These are phyloP conservation scores for Acipenser oxyrinchus DNA, from an alignment of 2,797 vertebrate species.

Conservation along the genomic window DNA sequence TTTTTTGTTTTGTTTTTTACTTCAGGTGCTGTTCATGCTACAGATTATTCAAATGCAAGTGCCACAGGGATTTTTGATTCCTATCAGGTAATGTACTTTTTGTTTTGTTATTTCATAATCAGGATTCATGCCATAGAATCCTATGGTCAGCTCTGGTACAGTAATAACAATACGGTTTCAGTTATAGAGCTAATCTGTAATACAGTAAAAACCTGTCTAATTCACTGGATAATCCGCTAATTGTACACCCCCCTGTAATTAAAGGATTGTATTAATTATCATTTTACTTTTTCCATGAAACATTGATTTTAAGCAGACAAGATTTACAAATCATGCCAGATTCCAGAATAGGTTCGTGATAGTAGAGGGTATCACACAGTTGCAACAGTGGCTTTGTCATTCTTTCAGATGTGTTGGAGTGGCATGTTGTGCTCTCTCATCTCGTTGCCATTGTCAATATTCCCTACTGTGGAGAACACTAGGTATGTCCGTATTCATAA, in stretches of 20 bases:
- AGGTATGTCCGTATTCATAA: constrained; percentile 56
- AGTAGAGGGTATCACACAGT: neutral
- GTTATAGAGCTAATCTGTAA: too few species aligned
- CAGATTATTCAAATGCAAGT: constrained; percentile 93
- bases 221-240: too few species aligned
- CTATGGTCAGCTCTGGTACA: too few species aligned
- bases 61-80: constrained; percentile 85
- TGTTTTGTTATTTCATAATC: neutral
- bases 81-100: constrained; percentile 61
- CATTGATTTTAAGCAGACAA: too few species aligned
- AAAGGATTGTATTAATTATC: too few species aligned
- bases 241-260: too few species aligned
- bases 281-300: too few species aligned
- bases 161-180: too few species aligned
- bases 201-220: too few species aligned
- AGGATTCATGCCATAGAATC: neutral
- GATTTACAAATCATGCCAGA: too few species aligned
- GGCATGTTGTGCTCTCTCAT: constrained; percentile 61
- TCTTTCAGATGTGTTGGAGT: constrained; percentile 87
- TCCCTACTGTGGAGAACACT: constrained; percentile 79
- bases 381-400: constrained; percentile 8
- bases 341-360: too few species aligned
- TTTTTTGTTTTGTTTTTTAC: constrained; percentile 14
- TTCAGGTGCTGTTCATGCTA: constrained; percentile 75
- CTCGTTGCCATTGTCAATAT: constrained; percentile 79